A percentile compares a stretch with the other conserved stretches of the same genome.
phyloP scores from a whole-genome alignment of 2,797 vertebrate genomes.

The Orientallactaga sibirica region DNA sequence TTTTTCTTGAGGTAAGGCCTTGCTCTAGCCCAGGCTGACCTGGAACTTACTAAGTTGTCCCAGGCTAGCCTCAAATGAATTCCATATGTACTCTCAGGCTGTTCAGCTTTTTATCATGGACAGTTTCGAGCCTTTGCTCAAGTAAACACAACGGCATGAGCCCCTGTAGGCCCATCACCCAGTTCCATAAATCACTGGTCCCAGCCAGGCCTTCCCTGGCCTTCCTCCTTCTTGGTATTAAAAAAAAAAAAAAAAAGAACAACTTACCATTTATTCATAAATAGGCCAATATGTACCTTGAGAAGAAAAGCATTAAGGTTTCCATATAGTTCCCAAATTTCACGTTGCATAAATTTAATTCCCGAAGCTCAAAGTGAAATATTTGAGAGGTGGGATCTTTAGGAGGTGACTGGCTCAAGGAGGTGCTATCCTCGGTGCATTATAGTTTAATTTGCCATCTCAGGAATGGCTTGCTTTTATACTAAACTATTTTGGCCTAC shows the following conservation, averaged over 20 bases:
- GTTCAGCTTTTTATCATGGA: not conserved
- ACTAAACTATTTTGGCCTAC: not conserved
- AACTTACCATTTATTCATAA: not conserved
- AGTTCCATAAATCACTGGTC: no score
- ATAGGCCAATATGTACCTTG: not conserved
- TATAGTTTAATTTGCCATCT: not conserved
- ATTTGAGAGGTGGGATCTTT: not conserved
- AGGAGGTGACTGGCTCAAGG: not conserved
- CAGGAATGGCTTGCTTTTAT: not conserved
- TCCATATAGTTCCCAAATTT: not conserved
- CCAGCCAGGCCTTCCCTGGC: no score
- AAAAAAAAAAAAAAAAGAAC: not conserved
- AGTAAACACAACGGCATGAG: not conserved
- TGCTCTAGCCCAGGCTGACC: no score
- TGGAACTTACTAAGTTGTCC: no score
- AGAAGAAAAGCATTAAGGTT: not conserved
- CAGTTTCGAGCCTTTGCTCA: not conserved
- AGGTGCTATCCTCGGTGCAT: not conserved
- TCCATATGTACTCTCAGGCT: not conserved
- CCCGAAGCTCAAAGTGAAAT: not conserved
- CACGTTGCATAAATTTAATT: not conserved
- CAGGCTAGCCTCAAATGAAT: no score
- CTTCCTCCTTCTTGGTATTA: not conserved
- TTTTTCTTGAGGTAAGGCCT: no score
- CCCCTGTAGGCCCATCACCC: fast-evolving